These are phyloP conservation scores for Lordiphosa andalusiaca DNA, from an alignment of 2,888 invertebrate species.

Conservation along the genomic window DNA sequence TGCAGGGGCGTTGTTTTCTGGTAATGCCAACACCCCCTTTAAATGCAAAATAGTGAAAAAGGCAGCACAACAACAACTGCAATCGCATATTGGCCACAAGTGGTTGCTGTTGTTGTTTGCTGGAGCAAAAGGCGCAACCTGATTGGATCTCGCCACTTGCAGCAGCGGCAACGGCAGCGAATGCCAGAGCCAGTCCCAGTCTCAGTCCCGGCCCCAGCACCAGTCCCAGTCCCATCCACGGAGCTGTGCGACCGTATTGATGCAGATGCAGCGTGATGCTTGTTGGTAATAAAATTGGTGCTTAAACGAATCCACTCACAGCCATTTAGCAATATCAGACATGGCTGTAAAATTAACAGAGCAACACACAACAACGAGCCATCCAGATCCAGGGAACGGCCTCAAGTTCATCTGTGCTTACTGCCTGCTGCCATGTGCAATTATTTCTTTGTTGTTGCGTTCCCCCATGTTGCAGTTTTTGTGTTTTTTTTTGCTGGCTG, in stretches of 20 bases:
- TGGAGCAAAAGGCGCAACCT: constrained; percentile 63
- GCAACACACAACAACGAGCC: constrained; percentile 57
- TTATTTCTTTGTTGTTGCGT: constrained; percentile 49
- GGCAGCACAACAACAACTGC: constrained; percentile 38
- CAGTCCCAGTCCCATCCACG: constrained; percentile 19
- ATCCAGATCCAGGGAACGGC: constrained; percentile 47
- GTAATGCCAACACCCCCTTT: constrained; percentile 54
- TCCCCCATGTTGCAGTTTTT: constrained; percentile 18
- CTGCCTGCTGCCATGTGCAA: constrained; percentile 56
- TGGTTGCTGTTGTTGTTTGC: constrained; percentile 48
- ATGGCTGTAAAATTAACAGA: constrained; percentile 76
- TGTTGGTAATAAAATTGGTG: constrained; percentile 78
- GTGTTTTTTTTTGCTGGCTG: constrained; percentile 26
- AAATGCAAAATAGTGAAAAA: constrained; percentile 66
- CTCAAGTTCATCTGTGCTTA: constrained; percentile 41
- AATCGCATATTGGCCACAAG: constrained; percentile 64
- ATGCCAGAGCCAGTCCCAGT: constrained; percentile 20
- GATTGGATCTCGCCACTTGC: constrained; percentile 73
- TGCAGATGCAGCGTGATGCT: constrained; percentile 74
- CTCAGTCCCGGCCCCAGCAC: constrained; percentile 20
- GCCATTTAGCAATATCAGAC: constrained; percentile 78
- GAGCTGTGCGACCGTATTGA: constrained; percentile 44
- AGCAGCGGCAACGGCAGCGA: constrained; percentile 35
- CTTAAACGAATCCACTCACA: constrained; percentile 78
- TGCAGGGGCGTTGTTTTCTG: constrained; percentile 60